Percentiles rank a stretch among this genome's conserved stretches.
These are phyloP conservation scores for Labeo rohita DNA, from an alignment of 2,113 vertebrate genomes.

Conservation along the genomic window DNA sequence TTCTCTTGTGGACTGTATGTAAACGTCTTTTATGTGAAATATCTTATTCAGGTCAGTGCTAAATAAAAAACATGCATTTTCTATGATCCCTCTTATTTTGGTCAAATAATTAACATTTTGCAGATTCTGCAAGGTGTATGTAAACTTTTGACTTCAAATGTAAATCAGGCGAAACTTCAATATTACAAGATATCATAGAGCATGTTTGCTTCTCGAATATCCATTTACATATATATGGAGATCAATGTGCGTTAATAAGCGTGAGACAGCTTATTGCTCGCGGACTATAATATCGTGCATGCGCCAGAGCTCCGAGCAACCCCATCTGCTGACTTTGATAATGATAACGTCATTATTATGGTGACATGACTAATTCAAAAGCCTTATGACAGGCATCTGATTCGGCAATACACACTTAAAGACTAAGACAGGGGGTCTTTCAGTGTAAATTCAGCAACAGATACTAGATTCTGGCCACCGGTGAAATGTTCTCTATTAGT, in stretches of 20 bases:
- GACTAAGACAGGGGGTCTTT: neutral
- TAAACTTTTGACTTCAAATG: too few species aligned
- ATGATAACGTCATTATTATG: conserved; percentile 14
- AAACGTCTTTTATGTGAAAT: too few species aligned
- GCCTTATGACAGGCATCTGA: neutral
- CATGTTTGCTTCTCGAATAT: conserved; percentile 3
- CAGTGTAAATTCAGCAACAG: neutral
- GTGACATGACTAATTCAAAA: conserved; percentile 13
- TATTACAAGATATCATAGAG: neutral
- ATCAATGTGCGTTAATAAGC: neutral
- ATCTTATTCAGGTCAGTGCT: too few species aligned
- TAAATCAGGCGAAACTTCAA: neutral
- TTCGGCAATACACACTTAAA: neutral
- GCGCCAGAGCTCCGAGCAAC: neutral
- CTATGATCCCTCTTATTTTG: too few species aligned
- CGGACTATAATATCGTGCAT: neutral
- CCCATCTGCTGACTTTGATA: conserved; percentile 11
- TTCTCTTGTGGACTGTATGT: neutral
- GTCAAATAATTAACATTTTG: too few species aligned
- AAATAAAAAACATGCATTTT: too few species aligned
- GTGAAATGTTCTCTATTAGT: conserved; percentile 32
- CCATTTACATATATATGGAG: neutral
- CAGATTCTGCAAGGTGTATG: too few species aligned
- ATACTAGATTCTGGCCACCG: neutral
- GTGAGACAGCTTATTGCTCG: neutral